Evolutionary conservation across 2,797 vertebrate genomes (phyloP).

Genomic region (Acomys russatus): DNA sequence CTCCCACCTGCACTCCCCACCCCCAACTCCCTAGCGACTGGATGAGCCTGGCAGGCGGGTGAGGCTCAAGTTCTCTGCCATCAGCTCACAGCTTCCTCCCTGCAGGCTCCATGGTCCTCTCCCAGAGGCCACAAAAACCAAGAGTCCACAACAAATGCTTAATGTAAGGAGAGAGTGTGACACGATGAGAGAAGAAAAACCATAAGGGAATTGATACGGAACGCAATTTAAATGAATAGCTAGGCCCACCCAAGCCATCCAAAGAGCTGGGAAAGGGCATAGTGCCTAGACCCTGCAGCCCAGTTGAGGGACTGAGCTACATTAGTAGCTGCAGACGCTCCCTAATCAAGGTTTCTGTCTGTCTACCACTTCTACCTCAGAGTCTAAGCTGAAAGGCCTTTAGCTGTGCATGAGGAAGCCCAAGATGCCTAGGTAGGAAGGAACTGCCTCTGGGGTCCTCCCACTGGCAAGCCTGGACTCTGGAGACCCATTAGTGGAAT

Average conservation of each 20-base stretch:
- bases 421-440: not conserved
- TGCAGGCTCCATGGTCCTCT: not conserved
- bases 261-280: not conserved
- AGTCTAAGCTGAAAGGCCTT: not conserved
- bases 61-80: not conserved
- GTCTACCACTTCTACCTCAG: not conserved
- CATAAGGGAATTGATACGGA: slow-evolving; percentile 39
- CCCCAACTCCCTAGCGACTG: not conserved
- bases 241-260: not conserved
- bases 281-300: not conserved
- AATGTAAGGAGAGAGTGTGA: not conserved
- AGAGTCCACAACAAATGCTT: slow-evolving; percentile 56
- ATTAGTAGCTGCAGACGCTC: not conserved
- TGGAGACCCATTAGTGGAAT: slow-evolving; percentile 40
- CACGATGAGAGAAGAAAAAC: not conserved
- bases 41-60: not conserved
- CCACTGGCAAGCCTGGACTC: not conserved
- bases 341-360: not conserved
- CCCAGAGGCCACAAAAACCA: not conserved
- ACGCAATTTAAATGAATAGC: not conserved
- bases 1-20: not conserved
- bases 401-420: not conserved
- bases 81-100: not conserved
- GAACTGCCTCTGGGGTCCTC: not conserved
- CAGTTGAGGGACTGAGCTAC: not conserved